Evolutionary conservation across 2,797 vertebrate species (phyloP).

Genomic region (Dendrocincla fuliginosa): DNA sequence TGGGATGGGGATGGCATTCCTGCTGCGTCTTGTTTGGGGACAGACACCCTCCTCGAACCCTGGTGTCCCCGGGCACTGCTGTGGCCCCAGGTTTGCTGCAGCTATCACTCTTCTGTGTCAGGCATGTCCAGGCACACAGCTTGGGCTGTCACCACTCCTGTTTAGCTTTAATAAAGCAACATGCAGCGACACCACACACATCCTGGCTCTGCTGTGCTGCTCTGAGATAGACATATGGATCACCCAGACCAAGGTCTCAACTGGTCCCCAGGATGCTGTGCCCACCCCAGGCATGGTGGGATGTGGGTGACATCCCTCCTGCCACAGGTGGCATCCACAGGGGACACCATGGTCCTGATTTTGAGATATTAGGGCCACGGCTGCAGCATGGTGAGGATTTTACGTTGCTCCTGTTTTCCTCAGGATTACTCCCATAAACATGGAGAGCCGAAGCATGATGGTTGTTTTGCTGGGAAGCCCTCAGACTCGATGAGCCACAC

Average conservation of each 20-base stretch:
- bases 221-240: background rate
- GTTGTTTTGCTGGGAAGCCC: slow-evolving; percentile 15
- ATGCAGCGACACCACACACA: background rate
- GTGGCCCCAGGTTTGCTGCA: background rate
- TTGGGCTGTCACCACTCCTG: background rate
- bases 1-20: background rate
- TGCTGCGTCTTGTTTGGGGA: background rate
- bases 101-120: background rate
- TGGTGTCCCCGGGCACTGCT: fast-evolving
- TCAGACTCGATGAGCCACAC: slow-evolving; percentile 19
- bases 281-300: fast-evolving
- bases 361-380: background rate
- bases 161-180: background rate
- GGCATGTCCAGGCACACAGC: background rate
- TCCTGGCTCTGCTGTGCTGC: background rate
- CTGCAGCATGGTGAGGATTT: background rate
- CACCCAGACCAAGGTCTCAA: fast-evolving
- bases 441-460: background rate
- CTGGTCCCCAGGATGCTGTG: fast-evolving
- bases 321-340: background rate
- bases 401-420: background rate
- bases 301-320: fast-evolving
- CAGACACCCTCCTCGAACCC: background rate
- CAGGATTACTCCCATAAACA: background rate
- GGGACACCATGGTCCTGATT: fast-evolving